Conservation (phyloP, 2,888 invertebrate genomes). For the Oxytorus armatus region DNA sequence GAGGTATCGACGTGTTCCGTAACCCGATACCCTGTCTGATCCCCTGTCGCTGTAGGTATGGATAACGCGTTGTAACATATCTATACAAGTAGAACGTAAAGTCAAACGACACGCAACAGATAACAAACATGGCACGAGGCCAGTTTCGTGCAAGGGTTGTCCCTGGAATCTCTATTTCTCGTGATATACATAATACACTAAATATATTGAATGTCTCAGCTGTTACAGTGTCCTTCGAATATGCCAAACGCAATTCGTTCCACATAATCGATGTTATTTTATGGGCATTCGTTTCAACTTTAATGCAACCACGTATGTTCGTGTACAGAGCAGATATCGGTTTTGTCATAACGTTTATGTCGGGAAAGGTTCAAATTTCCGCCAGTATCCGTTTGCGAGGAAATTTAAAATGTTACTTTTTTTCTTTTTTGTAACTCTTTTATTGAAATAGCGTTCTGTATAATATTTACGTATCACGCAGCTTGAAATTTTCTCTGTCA, state of each 20-base stretch:
- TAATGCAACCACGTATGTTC: constrained; percentile 7
- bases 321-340: not conserved
- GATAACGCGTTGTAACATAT: constrained; percentile 20
- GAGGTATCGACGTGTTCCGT: constrained; percentile 61
- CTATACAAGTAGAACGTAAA: constrained; percentile 54
- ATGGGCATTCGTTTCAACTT: constrained; percentile 25
- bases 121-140: constrained; percentile 67
- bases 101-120: constrained; percentile 70
- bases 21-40: constrained; percentile 62
- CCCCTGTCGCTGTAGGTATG: constrained; percentile 50
- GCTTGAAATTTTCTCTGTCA: too few species aligned
- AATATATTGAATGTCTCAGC: constrained; percentile 34
- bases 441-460: constrained; percentile 13
- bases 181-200: constrained; percentile 29
- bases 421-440: constrained; percentile 11
- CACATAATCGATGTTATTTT: constrained; percentile 48
- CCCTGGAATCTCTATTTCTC: constrained; percentile 27
- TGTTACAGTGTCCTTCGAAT: constrained; percentile 14
- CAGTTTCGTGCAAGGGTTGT: constrained; percentile 55
- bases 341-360: not conserved
- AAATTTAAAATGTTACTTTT: constrained; percentile 2
- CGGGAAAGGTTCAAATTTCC: not conserved
- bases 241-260: constrained; percentile 25
- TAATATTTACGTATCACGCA: too few species aligned
- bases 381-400: not conserved